A percentile compares a stretch with the other conserved stretches of the same genome.
Conservation (phyloP, 2,113 vertebrate genomes). For the Thamnophis sirtalis region DNA sequence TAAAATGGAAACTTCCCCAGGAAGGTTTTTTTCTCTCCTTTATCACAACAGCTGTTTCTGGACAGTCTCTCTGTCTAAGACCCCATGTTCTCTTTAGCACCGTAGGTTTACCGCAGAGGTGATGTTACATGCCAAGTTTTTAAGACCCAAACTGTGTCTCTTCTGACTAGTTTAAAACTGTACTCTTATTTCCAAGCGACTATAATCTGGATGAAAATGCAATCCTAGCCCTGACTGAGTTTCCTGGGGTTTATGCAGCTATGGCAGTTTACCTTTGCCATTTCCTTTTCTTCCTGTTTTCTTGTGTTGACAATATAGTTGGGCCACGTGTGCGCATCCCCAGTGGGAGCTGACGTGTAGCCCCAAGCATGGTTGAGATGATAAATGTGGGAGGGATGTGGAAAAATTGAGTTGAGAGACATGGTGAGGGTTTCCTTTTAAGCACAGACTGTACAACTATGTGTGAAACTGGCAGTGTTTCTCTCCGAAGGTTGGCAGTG, state of each 20-base stretch:
- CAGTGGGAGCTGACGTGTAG: slow-evolving; percentile 30
- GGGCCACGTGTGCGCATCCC: slow-evolving; percentile 17
- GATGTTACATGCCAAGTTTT: neutral
- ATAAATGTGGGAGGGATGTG: neutral
- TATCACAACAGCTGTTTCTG: neutral
- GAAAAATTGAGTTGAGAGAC: neutral
- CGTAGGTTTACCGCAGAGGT: neutral
- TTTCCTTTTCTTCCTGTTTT: neutral
- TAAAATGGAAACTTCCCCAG: neutral
- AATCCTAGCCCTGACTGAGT: slow-evolving; percentile 2
- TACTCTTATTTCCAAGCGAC: neutral
- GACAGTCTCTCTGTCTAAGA: neutral
- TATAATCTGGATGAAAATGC: slow-evolving; percentile 3
- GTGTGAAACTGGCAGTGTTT: neutral
- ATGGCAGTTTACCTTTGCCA: slow-evolving; percentile 6
- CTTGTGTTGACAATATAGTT: neutral
- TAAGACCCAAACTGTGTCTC: neutral
- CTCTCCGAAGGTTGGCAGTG: neutral
- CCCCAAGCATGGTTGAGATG: slow-evolving; percentile 3
- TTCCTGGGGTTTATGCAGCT: slow-evolving; percentile 7
- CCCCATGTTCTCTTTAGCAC: neutral
- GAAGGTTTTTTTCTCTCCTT: neutral
- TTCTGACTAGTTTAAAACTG: slow-evolving; percentile 6
- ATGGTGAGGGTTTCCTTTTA: neutral
- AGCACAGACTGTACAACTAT: neutral